Evolutionary conservation across 2,113 vertebrate species (phyloP).

Genomic region (Centropus bengalensis): DNA sequence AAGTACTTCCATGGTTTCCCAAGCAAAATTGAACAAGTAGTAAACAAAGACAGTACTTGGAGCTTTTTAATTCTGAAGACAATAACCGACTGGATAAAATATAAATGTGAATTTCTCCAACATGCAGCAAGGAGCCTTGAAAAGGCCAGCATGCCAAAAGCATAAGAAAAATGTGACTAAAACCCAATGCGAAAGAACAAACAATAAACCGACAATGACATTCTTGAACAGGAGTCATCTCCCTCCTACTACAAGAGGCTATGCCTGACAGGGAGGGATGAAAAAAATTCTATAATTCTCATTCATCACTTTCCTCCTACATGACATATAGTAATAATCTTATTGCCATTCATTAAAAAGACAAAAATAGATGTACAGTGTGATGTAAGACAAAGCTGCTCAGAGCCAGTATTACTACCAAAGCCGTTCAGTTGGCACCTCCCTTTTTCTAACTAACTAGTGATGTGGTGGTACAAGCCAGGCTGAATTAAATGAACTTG

Average conservation of each 20-base stretch:
- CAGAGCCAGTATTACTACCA: not conserved
- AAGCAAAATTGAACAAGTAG: not conserved
- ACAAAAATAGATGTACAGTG: not conserved
- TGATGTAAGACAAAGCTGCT: not conserved
- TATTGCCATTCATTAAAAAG: not conserved
- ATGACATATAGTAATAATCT: not conserved
- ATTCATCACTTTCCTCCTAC: conserved; percentile 8
- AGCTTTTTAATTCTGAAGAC: not conserved
- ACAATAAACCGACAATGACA: not conserved
- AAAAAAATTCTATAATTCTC: not conserved
- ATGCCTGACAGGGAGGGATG: not conserved
- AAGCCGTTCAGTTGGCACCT: accelerated
- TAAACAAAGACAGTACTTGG: not conserved
- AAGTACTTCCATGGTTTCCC: not conserved
- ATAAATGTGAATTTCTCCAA: not conserved
- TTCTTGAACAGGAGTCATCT: not conserved
- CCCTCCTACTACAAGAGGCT: not conserved
- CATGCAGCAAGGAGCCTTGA: not conserved
- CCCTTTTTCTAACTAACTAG: not conserved
- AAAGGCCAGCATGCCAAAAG: not conserved
- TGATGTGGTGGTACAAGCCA: not conserved
- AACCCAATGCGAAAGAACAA: not conserved
- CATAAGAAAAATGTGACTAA: not conserved
- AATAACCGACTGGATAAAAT: not conserved
- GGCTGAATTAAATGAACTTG: not conserved